Evolutionary conservation across 2,888 invertebrate genomes (phyloP).

Genomic region (Brachyptera risi): DNA sequence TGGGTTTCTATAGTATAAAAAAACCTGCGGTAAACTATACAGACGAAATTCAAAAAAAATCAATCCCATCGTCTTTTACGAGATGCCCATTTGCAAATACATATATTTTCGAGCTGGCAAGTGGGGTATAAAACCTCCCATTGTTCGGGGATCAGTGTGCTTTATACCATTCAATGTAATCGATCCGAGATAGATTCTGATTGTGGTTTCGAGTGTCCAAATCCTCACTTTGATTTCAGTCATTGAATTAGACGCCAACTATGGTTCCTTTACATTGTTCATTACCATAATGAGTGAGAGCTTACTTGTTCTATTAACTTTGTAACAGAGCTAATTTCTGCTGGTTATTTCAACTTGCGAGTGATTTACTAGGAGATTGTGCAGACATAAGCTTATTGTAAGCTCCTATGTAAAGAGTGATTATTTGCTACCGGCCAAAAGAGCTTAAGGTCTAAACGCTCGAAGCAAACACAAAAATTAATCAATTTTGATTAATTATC

Average conservation of each 20-base stretch:
- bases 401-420: constrained; percentile 9
- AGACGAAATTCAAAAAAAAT: constrained; percentile 1
- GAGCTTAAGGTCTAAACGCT: constrained; percentile 7
- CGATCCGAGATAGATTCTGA: constrained; percentile 14
- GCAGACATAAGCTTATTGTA: constrained; percentile 9
- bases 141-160: constrained; percentile 17
- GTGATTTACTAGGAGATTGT: constrained; percentile 15
- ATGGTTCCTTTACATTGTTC: not conserved
- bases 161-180: constrained; percentile 5
- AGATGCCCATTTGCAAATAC: constrained; percentile 20
- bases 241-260: not conserved
- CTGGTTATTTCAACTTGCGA: constrained; percentile 5
- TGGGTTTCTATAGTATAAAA: constrained; percentile 16
- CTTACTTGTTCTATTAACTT: constrained; percentile 12
- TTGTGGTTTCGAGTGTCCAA: constrained; percentile 14
- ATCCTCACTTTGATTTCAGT: constrained; percentile 6
- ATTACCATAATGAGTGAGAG: constrained; percentile 7
- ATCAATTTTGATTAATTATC: constrained; percentile 8
- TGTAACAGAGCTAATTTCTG: constrained; percentile 8
- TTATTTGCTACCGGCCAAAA: constrained; percentile 13
- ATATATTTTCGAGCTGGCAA: constrained; percentile 10
- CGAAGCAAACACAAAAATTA: not conserved
- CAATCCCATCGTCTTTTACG: constrained; percentile 14
- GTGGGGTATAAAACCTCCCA: constrained; percentile 13
- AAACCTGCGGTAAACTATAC: constrained; percentile 2